A percentile compares a stretch with the other conserved stretches of the same genome.
Evolutionary conservation across 2,113 vertebrate species (phyloP).

Genomic region (Scophthalmus maximus): DNA sequence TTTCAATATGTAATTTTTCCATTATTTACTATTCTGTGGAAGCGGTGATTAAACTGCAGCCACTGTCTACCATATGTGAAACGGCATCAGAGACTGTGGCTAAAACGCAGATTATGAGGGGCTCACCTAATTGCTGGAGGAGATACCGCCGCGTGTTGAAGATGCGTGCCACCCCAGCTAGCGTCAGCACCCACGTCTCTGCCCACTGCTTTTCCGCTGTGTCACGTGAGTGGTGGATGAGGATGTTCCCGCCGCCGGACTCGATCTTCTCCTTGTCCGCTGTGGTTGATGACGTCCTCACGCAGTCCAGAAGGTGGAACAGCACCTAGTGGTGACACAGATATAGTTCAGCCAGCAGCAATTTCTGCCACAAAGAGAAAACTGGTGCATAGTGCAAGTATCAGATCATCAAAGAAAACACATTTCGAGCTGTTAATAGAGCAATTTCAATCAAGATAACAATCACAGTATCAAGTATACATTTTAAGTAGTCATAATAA

Average conservation of each 20-base stretch:
- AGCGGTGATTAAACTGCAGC: not conserved
- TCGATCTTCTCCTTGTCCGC: constrained; percentile 99
- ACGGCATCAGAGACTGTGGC: not conserved
- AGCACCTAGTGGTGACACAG: constrained; percentile 85
- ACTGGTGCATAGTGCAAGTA: not conserved
- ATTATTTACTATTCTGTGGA: not conserved
- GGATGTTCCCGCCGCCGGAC: constrained; percentile 98
- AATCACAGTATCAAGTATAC: not conserved
- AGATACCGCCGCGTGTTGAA: constrained; percentile 97
- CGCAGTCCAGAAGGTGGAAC: constrained; percentile 93
- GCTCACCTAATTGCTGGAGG: constrained; percentile 92
- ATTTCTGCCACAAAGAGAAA: not conserved
- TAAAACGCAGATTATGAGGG: too few species aligned
- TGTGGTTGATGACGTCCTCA: constrained; percentile 94
- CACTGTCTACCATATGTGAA: too few species aligned
- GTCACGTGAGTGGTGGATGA: constrained; percentile 98
- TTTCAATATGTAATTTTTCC: constrained; percentile 7
- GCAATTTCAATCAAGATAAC: not conserved
- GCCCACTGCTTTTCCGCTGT: constrained; percentile 99
- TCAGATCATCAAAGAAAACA: not conserved
- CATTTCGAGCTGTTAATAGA: not conserved
- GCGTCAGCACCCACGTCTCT: constrained; percentile 97
- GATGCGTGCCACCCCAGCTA: constrained; percentile 97
- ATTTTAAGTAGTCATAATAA: not conserved
- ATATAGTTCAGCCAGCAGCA: not conserved